Evolutionary conservation across 1,140 invertebrate species (phyloP), one percentile per base, ranked within the genome.

Genomic region (Zaprionus taronus): DNA sequence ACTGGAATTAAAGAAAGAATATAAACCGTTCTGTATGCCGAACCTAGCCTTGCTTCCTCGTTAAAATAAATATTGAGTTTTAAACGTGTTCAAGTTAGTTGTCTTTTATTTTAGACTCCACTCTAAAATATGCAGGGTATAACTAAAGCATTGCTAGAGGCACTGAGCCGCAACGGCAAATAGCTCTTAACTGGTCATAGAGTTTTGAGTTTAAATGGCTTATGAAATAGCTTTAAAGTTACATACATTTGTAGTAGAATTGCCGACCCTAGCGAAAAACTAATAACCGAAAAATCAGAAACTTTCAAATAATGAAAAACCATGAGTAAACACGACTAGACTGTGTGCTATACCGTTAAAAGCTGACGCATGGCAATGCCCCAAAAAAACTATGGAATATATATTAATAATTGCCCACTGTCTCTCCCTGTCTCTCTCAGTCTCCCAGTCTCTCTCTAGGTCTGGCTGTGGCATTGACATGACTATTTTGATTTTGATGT

Each of bases 161-260:
- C 72, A 69, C 57, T 73, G 65, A 62, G 72, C 56, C 72, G 65
- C 49, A 73, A 68, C 72, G 65, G 47, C 56, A 68, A 73, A 61
- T 58, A 20, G 26, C 55, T 55, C 26, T 62, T 36, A 57, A 68
- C 65, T 69, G 65, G 49, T 65, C 56, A 44, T 38, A 68, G 49
- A 41, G 36, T 60, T 68, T 68, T 62, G 58, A 44, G 36, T 62
- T 69, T 73, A 62, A 73, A 69, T 73, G 56, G 34, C 15, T 73
- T 73, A 68, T 73, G 64, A 69, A 73, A 73, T 73, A 61, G 64
- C 64, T 68, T 38, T 68, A 68, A 73, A 73, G 56, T 68, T 17
- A 51, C 20, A 51, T 51, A 51, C 22, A 51, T 49, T 9, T 22
- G 20, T n/a, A 3, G 36, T 58, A 72, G 63, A 72, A 61, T 26